Conservation (phyloP, 2,888 invertebrate species). For the Baccha elongata region DNA sequence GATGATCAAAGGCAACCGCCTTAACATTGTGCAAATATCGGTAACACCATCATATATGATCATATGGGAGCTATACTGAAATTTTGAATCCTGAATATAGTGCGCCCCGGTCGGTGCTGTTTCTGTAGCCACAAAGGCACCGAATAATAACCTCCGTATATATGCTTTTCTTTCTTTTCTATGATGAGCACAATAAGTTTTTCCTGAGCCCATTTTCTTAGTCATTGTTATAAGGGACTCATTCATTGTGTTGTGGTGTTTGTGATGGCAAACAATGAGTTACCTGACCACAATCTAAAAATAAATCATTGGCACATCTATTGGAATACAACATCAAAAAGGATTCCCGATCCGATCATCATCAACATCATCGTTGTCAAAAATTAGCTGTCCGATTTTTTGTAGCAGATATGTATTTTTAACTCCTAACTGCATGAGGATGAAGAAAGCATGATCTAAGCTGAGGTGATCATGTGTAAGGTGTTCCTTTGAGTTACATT, state of each 20-base stretch:
- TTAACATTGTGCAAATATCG: conserved; percentile 61
- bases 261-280: conserved; percentile 57
- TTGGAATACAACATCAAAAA: conserved; percentile 65
- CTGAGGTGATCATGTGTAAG: conserved; percentile 57
- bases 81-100: conserved; percentile 47
- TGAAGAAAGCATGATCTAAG: conserved; percentile 16
- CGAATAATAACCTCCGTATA: conserved; percentile 33
- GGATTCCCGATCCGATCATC: conserved; percentile 50
- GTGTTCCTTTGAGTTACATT: conserved; percentile 28
- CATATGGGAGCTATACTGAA: conserved; percentile 45
- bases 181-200: conserved; percentile 31
- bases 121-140: conserved; percentile 32
- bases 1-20: conserved; percentile 69
- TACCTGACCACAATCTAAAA: conserved; percentile 69
- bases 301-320: conserved; percentile 71
- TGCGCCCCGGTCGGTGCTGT: conserved; percentile 35
- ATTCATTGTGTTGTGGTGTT: conserved; percentile 59
- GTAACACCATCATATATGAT: conserved; percentile 33
- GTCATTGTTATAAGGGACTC: conserved; percentile 48
- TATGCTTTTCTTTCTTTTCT: conserved; percentile 19
- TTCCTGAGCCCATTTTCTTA: conserved; percentile 56
- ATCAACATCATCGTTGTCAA: conserved; percentile 44
- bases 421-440: not conserved
- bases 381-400: conserved; percentile 38
- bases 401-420: not conserved